Base-by-base conservation (phyloP, 2,113 vertebrate species). In the Synodontis membranacea region DNA sequence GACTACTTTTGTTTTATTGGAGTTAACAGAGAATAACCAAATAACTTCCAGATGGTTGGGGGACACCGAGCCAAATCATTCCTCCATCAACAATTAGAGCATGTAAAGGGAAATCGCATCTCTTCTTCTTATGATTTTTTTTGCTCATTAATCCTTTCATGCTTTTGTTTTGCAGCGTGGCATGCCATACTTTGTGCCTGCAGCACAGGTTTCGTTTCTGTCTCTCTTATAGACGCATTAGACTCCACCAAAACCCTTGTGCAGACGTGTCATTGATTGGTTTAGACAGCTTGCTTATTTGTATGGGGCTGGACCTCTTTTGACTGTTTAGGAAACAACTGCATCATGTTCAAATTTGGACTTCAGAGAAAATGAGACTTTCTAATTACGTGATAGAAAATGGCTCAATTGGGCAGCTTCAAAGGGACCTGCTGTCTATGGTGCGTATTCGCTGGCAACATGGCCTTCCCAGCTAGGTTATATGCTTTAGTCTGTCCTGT, bases 31-130 rank as follows among this genome's bases (percentile, higher is more conserved):
- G 50, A 82, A 74, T 78, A 23, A 64, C 84, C 70, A 90, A 90
- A 91, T 91, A n/a, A 56, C 10, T 88, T 88, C 70, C 90, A 92
- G 66, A 78, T 88, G 89, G 23, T 76, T 78, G 39, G 34, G 68
- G 3, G 31, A 39, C 19, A 17, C 31, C 84, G 54, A 84, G 89
- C 85, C 75, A 86, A 86, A 60, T 82, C 81, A 54, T 5, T 78
- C 81, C 5, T 83, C 76, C 54, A 76, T 89, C 31, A 89, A 83
- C 79, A 82, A 88, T 89, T 88, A 83, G 21, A 48, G 84, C 28
- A 28, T 46, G 86, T 58, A n/a, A 52, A 78, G 25, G 15, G 58
- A 87, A 83, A 66, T 78, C 80, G 19, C 70, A 52, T 87, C 46
- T 64, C 60, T 42, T 75, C 74, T 34, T 60, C 23, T 66, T 11